Base-by-base conservation (phyloP, 1,140 invertebrate genomes). In the Lepidurus couesii region DNA sequence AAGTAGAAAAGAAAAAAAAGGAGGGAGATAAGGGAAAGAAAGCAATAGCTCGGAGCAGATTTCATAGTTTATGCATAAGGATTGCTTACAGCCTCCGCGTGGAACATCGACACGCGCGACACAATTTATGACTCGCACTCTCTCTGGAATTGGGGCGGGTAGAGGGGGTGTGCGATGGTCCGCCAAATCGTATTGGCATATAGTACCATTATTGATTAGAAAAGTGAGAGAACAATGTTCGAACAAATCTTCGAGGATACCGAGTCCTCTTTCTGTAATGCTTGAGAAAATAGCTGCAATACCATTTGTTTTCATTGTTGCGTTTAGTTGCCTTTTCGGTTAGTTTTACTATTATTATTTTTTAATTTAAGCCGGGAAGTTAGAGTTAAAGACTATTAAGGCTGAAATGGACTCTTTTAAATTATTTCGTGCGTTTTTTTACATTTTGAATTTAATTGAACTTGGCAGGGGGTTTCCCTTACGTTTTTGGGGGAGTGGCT, bases 11-110 rank as follows among this genome's bases (percentile, higher is more conserved):
- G 11, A 65, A 21, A n/a, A 13, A 21, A 65, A 65, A 13, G 53
- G 8, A 13, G 5, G 53, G 16, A 21, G 13, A 21, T 13, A 65
- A 65, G 21, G 21, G 21, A 21, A 16, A n/a, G 53, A 65, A 65
- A n/a, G 53, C 13, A 65, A 16, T 16, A 7, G 16, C 53, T 7
- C 16, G 53, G 53, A 65, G 21, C 16, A 65, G 53, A 65, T 65
- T 65, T 65, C 53, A 65, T 65, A 65, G 45, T 47, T 47, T 65
- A 65, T 65, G 53, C 53, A 65, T 65, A 65, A 65, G 21, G 53
- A 65, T 65, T 65, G 53, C 53, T 16, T 65, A 65, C 53, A 16
- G 53, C 53, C 53, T 65, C 53, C 21, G 21, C 53, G 16, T 21
- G 34, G 34, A 34, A 34, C 53, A n/a, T 65, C 21, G 7, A 21